Percentiles rank a stretch among this genome's conserved stretches.
Conservation (phyloP, 1,140 invertebrate species). For the Drosophila rufa region DNA sequence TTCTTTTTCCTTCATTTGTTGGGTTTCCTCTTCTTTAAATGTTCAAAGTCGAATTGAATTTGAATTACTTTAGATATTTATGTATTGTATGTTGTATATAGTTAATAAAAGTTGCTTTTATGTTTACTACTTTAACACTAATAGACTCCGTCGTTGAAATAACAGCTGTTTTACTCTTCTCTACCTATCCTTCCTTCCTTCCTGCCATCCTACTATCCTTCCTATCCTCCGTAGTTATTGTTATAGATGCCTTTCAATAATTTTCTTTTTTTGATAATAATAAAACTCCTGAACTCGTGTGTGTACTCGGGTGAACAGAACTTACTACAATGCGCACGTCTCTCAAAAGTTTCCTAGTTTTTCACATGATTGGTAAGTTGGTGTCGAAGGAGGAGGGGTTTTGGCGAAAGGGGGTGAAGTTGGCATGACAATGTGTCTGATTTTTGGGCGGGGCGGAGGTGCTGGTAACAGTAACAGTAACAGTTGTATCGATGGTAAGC, state of each 20-base stretch:
- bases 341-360: slow-evolving; percentile 30
- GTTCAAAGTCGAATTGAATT: slow-evolving; percentile 47
- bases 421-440: slow-evolving; percentile 53
- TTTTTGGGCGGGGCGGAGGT: slow-evolving; percentile 2
- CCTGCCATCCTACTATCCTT: neutral
- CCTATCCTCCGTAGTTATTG: slow-evolving; percentile 48
- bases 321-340: slow-evolving; percentile 34
- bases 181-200: slow-evolving; percentile 1
- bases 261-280: slow-evolving; percentile 6
- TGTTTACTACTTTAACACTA: slow-evolving; percentile 76
- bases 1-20: slow-evolving; percentile 16
- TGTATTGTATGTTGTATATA: slow-evolving; percentile 58
- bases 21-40: slow-evolving; percentile 33
- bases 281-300: slow-evolving; percentile 31
- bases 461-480: slow-evolving; percentile 31
- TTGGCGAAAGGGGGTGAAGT: slow-evolving; percentile 32
- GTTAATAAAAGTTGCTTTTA: slow-evolving; percentile 66
- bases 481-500: slow-evolving; percentile 21
- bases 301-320: slow-evolving; percentile 23
- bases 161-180: slow-evolving; percentile 62
- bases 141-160: slow-evolving; percentile 79
- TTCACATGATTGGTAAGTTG: slow-evolving; percentile 32
- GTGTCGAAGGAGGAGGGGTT: slow-evolving; percentile 22
- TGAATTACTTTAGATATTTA: slow-evolving; percentile 55
- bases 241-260: slow-evolving; percentile 48